Evolutionary conservation across 2,888 invertebrate species (phyloP).

Genomic region (Siphonodentalium dalli): DNA sequence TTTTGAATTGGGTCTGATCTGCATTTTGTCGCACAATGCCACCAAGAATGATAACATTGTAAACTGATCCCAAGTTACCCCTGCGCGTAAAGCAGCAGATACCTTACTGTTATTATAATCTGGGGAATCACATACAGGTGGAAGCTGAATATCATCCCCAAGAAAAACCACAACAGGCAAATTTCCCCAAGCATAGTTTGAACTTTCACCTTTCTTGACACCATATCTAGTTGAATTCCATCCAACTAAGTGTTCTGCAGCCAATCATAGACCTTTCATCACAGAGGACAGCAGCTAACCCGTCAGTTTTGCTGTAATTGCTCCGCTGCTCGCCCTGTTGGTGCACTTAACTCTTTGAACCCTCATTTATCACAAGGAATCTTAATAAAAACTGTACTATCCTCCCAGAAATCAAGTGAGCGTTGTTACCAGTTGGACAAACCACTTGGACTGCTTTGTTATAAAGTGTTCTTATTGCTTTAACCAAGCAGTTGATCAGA

Average conservation of each 20-base stretch:
- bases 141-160: conserved; percentile 27
- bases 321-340: conserved; percentile 26
- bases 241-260: conserved; percentile 16
- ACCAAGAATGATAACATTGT: conserved; percentile 15
- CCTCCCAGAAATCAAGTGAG: conserved; percentile 30
- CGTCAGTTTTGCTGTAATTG: conserved; percentile 26
- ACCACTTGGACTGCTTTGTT: conserved; percentile 29
- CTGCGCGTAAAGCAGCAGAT: conserved; percentile 28
- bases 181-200: conserved; percentile 25
- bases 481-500: conserved; percentile 19
- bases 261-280: conserved; percentile 34
- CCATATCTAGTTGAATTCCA: conserved; percentile 24
- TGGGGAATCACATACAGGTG: conserved; percentile 25
- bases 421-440: conserved; percentile 35
- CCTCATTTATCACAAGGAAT: conserved; percentile 19
- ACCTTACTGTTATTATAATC: conserved; percentile 11
- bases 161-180: conserved; percentile 26
- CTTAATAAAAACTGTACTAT: conserved; percentile 34
- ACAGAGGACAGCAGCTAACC: conserved; percentile 24
- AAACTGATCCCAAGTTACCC: conserved; percentile 26
- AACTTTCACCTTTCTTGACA: conserved; percentile 2
- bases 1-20: conserved; percentile 1
- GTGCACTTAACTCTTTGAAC: conserved; percentile 27
- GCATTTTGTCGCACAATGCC: conserved; percentile 20
- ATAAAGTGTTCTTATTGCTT: conserved; percentile 12